A percentile compares a stretch with the other conserved stretches of the same genome.
phyloP scores from a whole-genome alignment of 2,888 invertebrate genomes.

The Megamerina dolium region DNA sequence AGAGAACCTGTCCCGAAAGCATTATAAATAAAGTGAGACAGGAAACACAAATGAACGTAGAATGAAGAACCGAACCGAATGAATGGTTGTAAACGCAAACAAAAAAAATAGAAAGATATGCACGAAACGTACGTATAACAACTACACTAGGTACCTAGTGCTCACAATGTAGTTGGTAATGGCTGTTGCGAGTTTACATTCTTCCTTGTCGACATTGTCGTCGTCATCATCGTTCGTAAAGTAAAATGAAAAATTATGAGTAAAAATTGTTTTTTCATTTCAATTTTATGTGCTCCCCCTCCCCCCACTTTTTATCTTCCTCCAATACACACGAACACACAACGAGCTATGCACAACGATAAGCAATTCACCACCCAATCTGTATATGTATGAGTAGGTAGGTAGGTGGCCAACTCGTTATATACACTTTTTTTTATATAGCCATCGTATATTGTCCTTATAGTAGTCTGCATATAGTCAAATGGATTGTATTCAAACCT shows the following conservation, averaged over 20 bases:
- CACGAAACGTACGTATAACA: conserved; percentile 8
- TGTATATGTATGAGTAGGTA: background rate
- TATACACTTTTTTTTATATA: too few relatives aligned
- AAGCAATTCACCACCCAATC: too few relatives aligned
- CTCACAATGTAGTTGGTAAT: background rate
- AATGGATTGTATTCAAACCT: conserved; percentile 22
- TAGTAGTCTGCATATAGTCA: conserved; percentile 32
- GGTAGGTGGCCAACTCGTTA: background rate
- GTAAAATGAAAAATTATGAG: conserved; percentile 21
- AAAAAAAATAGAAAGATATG: background rate
- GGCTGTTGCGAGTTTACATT: too few relatives aligned
- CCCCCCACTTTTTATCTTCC: background rate
- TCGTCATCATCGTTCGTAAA: too few relatives aligned
- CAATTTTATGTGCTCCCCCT: background rate
- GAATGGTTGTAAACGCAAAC: background rate
- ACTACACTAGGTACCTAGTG: conserved; percentile 2
- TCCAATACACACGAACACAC: background rate
- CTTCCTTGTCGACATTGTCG: too few relatives aligned
- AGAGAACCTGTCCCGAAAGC: conserved; percentile 26
- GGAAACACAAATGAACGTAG: conserved; percentile 24
- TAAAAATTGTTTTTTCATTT: conserved; percentile 5
- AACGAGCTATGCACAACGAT: background rate
- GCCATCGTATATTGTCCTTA: too few relatives aligned
- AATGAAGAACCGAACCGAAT: background rate
- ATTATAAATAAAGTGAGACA: conserved; percentile 40